phyloP scores from a whole-genome alignment of 1,140 invertebrate species.

The Drosophila erecta region DNA sequence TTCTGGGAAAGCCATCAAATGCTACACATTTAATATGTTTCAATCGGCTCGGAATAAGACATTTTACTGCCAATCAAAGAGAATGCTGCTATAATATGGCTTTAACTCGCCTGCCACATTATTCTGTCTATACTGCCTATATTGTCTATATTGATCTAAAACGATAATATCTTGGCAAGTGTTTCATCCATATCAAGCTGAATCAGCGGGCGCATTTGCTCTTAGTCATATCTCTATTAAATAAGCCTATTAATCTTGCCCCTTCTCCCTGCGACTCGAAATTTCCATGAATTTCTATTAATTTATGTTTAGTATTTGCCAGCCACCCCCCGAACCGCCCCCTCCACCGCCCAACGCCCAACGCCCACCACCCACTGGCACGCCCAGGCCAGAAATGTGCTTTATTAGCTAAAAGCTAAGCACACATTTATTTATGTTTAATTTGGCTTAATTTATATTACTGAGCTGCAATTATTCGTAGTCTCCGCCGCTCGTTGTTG shows the following conservation, averaged over 20 bases:
- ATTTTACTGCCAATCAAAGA: conserved; percentile 1
- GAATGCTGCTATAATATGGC: neutral
- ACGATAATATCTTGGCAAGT: conserved; percentile 18
- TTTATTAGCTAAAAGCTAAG: conserved; percentile 68
- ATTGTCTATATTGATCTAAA: neutral
- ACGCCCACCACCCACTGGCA: neutral
- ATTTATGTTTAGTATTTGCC: conserved; percentile 57
- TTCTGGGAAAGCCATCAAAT: neutral
- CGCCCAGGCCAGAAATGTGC: conserved; percentile 39
- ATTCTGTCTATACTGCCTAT: neutral
- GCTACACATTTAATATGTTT: too few species aligned
- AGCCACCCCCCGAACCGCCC: neutral
- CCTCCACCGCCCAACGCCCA: neutral
- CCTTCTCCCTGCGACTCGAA: conserved; percentile 15
- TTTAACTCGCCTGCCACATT: neutral
- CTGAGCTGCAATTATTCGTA: conserved; percentile 61
- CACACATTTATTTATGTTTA: conserved; percentile 71
- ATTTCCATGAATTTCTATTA: conserved; percentile 68
- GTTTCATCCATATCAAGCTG: conserved; percentile 24
- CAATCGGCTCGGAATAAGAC: neutral
- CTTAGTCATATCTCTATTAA: conserved; percentile 68
- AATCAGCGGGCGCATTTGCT: conserved; percentile 16
- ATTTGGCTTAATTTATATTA: conserved; percentile 71
- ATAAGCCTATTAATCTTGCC: conserved; percentile 68
- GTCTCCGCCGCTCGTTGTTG: conserved; percentile 28